phyloP scores from a whole-genome alignment of 92 coral and sea anemone species.

The Actinostola sp. region DNA sequence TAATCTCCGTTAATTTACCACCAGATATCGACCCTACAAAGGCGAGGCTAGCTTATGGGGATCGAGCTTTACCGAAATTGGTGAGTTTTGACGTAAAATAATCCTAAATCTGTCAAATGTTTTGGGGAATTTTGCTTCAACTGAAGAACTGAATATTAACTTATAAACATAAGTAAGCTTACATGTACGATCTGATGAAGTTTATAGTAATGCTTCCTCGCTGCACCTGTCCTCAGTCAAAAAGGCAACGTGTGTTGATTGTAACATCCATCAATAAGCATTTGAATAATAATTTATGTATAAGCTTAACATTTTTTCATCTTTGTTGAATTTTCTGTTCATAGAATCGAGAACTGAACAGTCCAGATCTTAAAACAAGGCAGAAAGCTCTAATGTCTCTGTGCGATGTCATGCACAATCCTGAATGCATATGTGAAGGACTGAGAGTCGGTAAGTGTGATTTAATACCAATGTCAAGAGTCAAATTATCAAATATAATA shows the following conservation, averaged over 20 bases:
- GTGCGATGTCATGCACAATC: slow-evolving; percentile 95
- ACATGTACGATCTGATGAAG: too few species aligned
- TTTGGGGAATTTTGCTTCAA: too few species aligned
- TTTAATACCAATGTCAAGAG: too few species aligned
- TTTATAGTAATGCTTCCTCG: too few species aligned
- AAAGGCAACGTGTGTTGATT: too few species aligned
- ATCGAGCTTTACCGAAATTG: slow-evolving; percentile 91
- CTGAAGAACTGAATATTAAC: too few species aligned
- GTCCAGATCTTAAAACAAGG: slow-evolving; percentile 73
- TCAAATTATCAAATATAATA: too few species aligned
- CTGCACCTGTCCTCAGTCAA: too few species aligned
- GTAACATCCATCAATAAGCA: too few species aligned
- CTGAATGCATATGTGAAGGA: slow-evolving; percentile 89
- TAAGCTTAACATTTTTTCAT: too few species aligned
- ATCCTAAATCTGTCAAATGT: background rate
- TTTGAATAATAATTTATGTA: too few species aligned
- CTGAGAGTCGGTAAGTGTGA: slow-evolving; percentile 89
- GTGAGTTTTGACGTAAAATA: slow-evolving; percentile 48
- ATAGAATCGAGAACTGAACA: slow-evolving; percentile 89
- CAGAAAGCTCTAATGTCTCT: slow-evolving; percentile 95
- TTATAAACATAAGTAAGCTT: too few species aligned
- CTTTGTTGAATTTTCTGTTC: slow-evolving; percentile 2
- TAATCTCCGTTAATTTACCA: slow-evolving; percentile 84
- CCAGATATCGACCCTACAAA: slow-evolving; percentile 94
- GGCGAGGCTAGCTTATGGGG: slow-evolving; percentile 94